Base-by-base conservation (phyloP, 2,888 invertebrate species). In the Protophormia terraenovae region DNA sequence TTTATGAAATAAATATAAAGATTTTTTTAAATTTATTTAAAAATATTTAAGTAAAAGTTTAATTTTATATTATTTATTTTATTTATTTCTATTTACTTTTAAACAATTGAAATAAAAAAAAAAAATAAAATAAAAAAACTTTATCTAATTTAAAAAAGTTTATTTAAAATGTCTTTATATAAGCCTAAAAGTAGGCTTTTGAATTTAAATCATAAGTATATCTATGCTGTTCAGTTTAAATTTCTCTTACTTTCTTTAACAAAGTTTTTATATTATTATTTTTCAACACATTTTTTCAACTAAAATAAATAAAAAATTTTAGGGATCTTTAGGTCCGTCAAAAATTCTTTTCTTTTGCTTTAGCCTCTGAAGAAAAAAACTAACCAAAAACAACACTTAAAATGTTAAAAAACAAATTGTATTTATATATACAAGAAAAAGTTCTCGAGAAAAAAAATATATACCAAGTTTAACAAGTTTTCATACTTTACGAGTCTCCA, bases 401-500 rank as follows among this genome's bases (percentile, higher is more conserved):
- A 82, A 55, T 75, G 71, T 72, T 60, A 55, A 27, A 38, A 29
- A 38, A 78, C 22, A 50, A 79, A 62, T 29, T 50, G 45, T 58
- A 50, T n/a, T n/a, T n/a, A n/a, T n/a, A n/a, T n/a, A n/a, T 32
- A 60, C 53, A 22, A 7, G 16, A 55, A 32, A 47, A 32, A 3
- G 50, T 50, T 22, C 12, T 3, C 14, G 38, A 38, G 32, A n/a
- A 62, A 75, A 55, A 62, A 45, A 58, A 16, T 12, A 64, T 3
- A 58, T 32, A 60, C n/a, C n/a, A 83, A 85, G 55, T 83, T 83
- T 64, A 83, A 82, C 82, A 84, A 81, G 84, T 84, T 82, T 83
- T 66, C 78, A 86, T 87, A 86, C 89, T 88, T 90, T 88, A 90
- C 87, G 90, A 90, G 88, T 90, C 91, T 90, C 90, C 87, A 87